Evolutionary conservation across 2,888 invertebrate species (phyloP).

Genomic region (Oscheius myriophilus): DNA sequence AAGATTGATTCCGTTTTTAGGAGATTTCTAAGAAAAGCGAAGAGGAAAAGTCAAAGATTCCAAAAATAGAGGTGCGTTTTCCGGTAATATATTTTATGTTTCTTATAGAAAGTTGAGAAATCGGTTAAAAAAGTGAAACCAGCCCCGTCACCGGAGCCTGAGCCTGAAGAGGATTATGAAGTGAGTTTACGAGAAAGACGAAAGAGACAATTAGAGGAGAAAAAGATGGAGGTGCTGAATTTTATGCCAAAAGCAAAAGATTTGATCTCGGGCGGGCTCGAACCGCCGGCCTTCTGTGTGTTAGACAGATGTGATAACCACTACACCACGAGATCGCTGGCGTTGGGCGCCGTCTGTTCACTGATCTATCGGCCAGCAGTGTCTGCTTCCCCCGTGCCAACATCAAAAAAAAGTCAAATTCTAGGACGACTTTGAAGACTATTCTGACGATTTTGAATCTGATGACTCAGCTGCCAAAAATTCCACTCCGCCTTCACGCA

Average conservation of each 20-base stretch:
- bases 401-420: background rate
- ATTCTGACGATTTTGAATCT: conserved; percentile 31
- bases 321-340: conserved; percentile 46
- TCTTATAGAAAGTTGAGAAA: background rate
- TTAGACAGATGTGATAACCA: conserved; percentile 61
- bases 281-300: conserved; percentile 60
- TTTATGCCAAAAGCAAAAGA: background rate
- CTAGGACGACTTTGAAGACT: conserved; percentile 33
- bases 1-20: too few species aligned
- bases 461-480: background rate
- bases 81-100: background rate
- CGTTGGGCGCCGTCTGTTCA: too few species aligned
- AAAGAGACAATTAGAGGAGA: conserved; percentile 1
- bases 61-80: background rate
- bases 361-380: too few species aligned
- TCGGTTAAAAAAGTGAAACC: conserved; percentile 7
- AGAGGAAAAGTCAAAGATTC: background rate
- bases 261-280: conserved; percentile 55
- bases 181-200: background rate
- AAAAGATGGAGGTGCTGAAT: background rate
- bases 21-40: background rate
- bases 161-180: conserved; percentile 10
- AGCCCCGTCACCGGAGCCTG: background rate
- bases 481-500: too few species aligned
- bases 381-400: too few species aligned